Evolutionary conservation across 2,113 vertebrate genomes (phyloP).

Genomic region (Pholis gunnellus): DNA sequence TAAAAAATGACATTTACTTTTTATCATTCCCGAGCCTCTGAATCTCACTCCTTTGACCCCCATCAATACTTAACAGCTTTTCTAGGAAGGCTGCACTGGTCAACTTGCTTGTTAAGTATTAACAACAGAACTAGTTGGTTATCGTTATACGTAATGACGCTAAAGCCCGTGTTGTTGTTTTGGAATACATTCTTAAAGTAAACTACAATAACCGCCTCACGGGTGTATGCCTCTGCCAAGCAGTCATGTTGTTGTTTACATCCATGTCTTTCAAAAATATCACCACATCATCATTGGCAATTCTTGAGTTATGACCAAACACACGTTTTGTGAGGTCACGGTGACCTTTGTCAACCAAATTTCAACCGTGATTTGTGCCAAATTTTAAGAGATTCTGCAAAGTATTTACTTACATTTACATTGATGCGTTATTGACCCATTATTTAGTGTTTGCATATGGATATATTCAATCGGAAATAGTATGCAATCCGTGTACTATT

Average conservation of each 20-base stretch:
- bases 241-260: background rate
- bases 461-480: background rate
- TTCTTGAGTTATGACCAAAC: background rate
- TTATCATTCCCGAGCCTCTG: constrained; percentile 9
- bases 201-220: background rate
- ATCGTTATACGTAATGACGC: background rate
- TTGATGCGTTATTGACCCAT: too few species aligned
- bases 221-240: background rate
- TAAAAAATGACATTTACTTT: constrained; percentile 34
- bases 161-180: background rate
- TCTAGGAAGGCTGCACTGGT: constrained; percentile 2
- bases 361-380: background rate
- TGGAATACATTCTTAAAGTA: background rate
- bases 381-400: background rate
- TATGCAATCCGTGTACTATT: too few species aligned
- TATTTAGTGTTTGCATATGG: too few species aligned
- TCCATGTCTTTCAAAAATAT: background rate
- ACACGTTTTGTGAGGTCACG: too few species aligned
- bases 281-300: background rate
- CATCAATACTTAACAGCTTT: constrained; percentile 41
- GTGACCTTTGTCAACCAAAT: too few species aligned
- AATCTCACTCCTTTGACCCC: constrained; percentile 33
- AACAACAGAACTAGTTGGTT: constrained; percentile 5
- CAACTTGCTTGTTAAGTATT: constrained; percentile 13
- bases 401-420: too few species aligned